Evolutionary conservation across 2,113 vertebrate genomes (phyloP).

Genomic region (Falco punctatus): DNA sequence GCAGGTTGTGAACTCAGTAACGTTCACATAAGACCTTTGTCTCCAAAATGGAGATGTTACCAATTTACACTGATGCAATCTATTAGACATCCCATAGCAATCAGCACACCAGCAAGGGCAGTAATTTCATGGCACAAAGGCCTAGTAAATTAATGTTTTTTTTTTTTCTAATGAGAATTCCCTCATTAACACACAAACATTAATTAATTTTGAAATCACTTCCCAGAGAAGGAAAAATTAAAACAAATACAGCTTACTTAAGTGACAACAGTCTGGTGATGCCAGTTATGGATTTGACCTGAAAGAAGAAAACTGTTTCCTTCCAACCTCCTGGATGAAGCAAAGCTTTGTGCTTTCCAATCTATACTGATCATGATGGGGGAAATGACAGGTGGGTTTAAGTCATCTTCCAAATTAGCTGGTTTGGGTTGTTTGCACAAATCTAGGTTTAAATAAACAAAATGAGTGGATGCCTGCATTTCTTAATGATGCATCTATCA

Average conservation of each 20-base stretch:
- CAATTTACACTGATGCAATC: background rate
- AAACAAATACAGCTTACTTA: background rate
- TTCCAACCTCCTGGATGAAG: background rate
- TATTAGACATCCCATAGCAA: background rate
- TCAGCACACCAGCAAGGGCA: background rate
- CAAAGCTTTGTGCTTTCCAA: background rate
- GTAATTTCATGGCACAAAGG: background rate
- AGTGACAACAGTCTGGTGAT: background rate
- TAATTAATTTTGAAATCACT: background rate
- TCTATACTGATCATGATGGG: background rate
- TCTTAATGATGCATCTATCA: background rate
- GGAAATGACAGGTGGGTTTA: background rate
- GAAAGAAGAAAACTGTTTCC: background rate
- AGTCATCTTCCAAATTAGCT: background rate
- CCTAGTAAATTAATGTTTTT: background rate
- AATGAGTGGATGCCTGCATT: background rate
- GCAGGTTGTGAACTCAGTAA: background rate
- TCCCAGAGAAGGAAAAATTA: background rate
- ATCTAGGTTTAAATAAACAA: background rate
- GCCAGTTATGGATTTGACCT: background rate
- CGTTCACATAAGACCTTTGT: background rate
- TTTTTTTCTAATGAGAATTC: background rate
- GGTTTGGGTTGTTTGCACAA: background rate
- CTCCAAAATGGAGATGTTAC: background rate
- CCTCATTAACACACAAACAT: background rate